A percentile compares a stretch with the other conserved stretches of the same genome.
These are phyloP conservation scores for Zootoca vivipara DNA, from an alignment of 2,113 vertebrate species.

Conservation along the genomic window DNA sequence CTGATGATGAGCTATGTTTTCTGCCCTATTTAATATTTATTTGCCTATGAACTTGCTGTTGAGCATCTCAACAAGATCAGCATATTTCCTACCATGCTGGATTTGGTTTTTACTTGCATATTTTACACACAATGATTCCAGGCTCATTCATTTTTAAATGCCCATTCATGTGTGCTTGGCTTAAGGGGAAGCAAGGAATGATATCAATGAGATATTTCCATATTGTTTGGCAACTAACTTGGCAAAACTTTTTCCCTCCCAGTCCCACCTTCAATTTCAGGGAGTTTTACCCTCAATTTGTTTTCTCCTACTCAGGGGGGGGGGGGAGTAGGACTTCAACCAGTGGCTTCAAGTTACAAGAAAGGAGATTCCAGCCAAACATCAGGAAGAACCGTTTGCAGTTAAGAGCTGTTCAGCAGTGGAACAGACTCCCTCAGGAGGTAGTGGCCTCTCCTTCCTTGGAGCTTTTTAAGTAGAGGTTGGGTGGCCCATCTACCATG, in stretches of 20 bases:
- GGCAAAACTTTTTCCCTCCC: neutral
- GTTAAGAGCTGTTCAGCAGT: no score
- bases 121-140: slow-evolving; percentile 30
- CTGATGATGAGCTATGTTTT: neutral
- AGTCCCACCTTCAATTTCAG: neutral
- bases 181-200: slow-evolving; percentile 35
- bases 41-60: neutral
- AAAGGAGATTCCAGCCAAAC: no score
- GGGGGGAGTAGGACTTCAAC: no score
- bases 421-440: no score
- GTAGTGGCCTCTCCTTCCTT: no score
- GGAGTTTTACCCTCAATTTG: neutral
- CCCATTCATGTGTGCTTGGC: neutral
- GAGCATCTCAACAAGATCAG: neutral
- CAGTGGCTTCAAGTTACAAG: no score
- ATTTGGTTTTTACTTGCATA: slow-evolving; percentile 33
- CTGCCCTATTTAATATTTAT: neutral
- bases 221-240: slow-evolving; percentile 25
- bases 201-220: slow-evolving; percentile 15
- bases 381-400: no score
- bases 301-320: no score
- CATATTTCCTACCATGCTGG: neutral
- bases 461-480: no score
- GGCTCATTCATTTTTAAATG: slow-evolving; percentile 9
- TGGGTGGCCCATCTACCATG: no score